A percentile compares a stretch with the other conserved stretches of the same genome.
These are phyloP conservation scores for Monochamus alternatus DNA, from an alignment of 2,888 invertebrate species.

Conservation along the genomic window DNA sequence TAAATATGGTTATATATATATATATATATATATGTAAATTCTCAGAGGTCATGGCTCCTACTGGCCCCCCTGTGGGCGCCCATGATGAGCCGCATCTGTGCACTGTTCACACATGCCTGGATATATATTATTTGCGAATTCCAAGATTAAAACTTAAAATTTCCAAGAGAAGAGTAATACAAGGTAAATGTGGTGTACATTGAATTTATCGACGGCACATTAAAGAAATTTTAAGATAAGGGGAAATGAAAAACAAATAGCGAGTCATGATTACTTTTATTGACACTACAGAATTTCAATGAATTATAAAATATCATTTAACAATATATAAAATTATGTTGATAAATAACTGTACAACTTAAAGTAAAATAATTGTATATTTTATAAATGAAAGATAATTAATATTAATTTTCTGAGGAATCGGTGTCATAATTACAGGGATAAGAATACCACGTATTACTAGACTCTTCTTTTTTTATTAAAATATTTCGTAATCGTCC, in stretches of 20 bases:
- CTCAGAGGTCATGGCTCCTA: too few species aligned
- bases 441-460: conserved; percentile 50
- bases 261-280: conserved; percentile 43
- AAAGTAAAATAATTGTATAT: conserved; percentile 44
- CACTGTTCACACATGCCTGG: too few species aligned
- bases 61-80: too few species aligned
- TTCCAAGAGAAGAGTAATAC: too few species aligned
- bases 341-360: conserved; percentile 55
- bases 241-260: neutral
- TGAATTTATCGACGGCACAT: too few species aligned
- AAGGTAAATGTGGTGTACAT: too few species aligned
- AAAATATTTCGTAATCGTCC: conserved; percentile 46
- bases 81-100: too few species aligned
- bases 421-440: conserved; percentile 53
- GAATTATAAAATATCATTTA: conserved; percentile 48
- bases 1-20: too few species aligned
- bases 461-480: conserved; percentile 47
- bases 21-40: too few species aligned
- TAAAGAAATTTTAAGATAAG: neutral
- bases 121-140: too few species aligned
- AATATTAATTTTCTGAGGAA: conserved; percentile 49
- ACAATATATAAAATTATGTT: conserved; percentile 53
- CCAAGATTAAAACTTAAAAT: too few species aligned
- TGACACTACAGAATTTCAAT: conserved; percentile 43
- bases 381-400: conserved; percentile 10